Conservation (phyloP, 1,140 invertebrate species). For the Atta colombica region DNA sequence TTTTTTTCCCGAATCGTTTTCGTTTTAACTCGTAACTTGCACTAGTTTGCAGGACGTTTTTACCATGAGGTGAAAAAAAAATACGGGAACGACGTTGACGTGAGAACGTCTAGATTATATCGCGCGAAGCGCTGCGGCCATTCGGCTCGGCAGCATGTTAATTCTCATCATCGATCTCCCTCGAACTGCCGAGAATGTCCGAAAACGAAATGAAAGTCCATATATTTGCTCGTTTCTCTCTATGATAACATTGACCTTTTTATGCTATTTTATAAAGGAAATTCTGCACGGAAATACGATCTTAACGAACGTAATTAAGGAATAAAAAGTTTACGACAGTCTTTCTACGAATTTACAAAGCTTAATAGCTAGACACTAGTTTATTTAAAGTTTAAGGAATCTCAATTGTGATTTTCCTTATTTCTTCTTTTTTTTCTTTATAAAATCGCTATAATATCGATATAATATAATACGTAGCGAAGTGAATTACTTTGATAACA, state of each 20-base stretch:
- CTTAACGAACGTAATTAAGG: not conserved
- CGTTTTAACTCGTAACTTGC: not conserved
- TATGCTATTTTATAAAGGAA: not conserved
- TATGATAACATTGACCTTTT: not conserved
- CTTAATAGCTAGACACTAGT: not conserved
- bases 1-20: not conserved
- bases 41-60: not conserved
- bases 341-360: not conserved
- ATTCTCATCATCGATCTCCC: constrained; percentile 54
- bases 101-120: constrained; percentile 32
- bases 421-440: not conserved
- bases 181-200: constrained; percentile 8
- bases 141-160: constrained; percentile 41
- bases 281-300: not conserved
- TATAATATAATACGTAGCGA: not conserved
- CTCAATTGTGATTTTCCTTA: not conserved
- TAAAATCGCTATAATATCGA: not conserved
- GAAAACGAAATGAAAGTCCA: constrained; percentile 56
- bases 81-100: not conserved
- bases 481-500: not conserved
- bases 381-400: not conserved
- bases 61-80: not conserved
- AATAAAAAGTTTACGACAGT: not conserved
- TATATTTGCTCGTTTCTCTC: constrained; percentile 1
- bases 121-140: constrained; percentile 26